Evolutionary conservation across 2,888 invertebrate genomes (phyloP).

Genomic region (Anagyrus pseudococci): DNA sequence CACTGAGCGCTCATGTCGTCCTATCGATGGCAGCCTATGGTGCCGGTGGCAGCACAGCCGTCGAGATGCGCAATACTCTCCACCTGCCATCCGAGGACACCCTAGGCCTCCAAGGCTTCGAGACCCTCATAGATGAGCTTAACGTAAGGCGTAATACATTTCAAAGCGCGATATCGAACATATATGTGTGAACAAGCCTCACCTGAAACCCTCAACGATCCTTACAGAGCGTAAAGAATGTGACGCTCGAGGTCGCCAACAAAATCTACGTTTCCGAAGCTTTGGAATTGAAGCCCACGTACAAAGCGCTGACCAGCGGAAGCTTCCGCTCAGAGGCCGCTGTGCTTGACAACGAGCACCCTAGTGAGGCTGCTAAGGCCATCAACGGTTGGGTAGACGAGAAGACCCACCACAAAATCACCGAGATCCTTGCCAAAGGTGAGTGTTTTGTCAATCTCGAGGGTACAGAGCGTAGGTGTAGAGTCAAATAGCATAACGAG

Average conservation of each 20-base stretch:
- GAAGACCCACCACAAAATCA: conserved; percentile 82
- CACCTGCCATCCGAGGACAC: conserved; percentile 41
- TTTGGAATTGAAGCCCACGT: conserved; percentile 65
- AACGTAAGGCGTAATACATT: conserved; percentile 42
- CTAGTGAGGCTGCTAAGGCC: conserved; percentile 57
- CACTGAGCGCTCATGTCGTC: conserved; percentile 54
- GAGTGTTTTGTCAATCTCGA: no score
- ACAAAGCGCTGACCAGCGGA: conserved; percentile 67
- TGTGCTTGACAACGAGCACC: conserved; percentile 67
- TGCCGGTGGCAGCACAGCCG: conserved; percentile 45
- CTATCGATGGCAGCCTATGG: conserved; percentile 52
- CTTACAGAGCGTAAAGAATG: conserved; percentile 60
- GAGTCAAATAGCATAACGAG: no score
- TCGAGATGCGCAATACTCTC: conserved; percentile 44
- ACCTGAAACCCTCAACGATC: conserved; percentile 47
- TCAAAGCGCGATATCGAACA: no score
- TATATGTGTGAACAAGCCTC: no score
- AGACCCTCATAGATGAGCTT: conserved; percentile 44
- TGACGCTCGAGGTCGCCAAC: conserved; percentile 73
- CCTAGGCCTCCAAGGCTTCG: conserved; percentile 42
- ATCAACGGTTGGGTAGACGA: conserved; percentile 84
- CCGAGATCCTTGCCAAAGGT: conserved; percentile 71
- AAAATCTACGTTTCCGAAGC: conserved; percentile 70
- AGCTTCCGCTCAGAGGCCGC: conserved; percentile 72
- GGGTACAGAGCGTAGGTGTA: no score